A percentile compares a stretch with the other conserved stretches of the same genome.
phyloP scores from a whole-genome alignment of 1,140 invertebrate genomes.

The Drosophila fuyamai region DNA sequence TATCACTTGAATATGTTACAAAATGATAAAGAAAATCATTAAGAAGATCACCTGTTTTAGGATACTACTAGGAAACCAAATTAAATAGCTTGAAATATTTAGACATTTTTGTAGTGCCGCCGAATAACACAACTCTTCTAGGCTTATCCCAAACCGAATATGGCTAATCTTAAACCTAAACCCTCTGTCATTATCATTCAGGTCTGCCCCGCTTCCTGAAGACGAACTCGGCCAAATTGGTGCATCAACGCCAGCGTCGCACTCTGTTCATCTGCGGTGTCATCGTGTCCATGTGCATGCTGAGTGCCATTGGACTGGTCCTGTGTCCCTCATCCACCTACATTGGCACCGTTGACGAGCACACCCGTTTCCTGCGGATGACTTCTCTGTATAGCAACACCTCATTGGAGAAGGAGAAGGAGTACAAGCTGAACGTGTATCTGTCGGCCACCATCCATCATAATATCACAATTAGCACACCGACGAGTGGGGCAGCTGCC shows the following conservation, averaged over 20 bases:
- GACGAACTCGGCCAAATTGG: constrained; percentile 90
- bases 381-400: constrained; percentile 28
- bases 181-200: not conserved
- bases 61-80: no score
- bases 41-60: no score
- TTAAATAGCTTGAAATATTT: no score
- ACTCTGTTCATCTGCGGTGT: constrained; percentile 93
- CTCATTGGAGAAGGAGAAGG: constrained; percentile 43
- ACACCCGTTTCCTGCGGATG: constrained; percentile 7
- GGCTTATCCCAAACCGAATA: no score
- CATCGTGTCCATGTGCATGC: constrained; percentile 90
- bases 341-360: constrained; percentile 45
- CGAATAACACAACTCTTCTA: no score
- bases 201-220: constrained; percentile 88
- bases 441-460: constrained; percentile 84
- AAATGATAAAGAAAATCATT: no score
- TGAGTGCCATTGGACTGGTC: constrained; percentile 85
- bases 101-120: no score
- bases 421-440: constrained; percentile 80
- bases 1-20: no score
- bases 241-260: constrained; percentile 88
- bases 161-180: no score
- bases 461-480: constrained; percentile 83
- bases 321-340: constrained; percentile 69
- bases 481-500: constrained; percentile 34